These are phyloP conservation scores for Patiria pectinifera DNA, from an alignment of 53 echinoderm and acorn worm species.

Conservation along the genomic window DNA sequence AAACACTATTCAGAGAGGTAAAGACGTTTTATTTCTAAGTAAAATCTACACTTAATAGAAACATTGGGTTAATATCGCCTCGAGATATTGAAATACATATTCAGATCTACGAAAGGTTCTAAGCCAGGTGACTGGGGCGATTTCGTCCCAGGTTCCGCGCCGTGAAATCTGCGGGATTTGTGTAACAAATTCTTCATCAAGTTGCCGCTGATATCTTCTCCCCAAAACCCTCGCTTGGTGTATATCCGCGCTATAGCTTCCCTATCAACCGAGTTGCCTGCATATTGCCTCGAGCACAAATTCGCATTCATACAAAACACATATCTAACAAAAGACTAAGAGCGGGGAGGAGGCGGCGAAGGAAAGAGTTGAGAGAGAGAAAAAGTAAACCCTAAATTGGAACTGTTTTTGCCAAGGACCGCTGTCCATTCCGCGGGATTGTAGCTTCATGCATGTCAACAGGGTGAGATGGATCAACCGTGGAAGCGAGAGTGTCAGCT, in stretches of 20 bases:
- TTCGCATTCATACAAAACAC: neutral
- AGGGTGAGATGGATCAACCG: conserved; percentile 40
- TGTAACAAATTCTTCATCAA: conserved; percentile 43
- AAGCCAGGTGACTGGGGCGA: neutral
- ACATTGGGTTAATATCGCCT: neutral
- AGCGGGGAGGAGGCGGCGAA: neutral
- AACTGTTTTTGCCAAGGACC: conserved; percentile 5
- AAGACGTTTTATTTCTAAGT: neutral
- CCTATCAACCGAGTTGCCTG: neutral
- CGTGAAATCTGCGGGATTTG: neutral
- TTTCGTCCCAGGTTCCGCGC: neutral
- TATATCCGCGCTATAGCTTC: neutral
- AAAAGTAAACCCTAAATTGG: neutral
- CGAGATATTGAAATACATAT: conserved; percentile 6
- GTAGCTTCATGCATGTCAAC: conserved; percentile 40
- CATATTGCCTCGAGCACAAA: neutral
- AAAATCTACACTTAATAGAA: neutral
- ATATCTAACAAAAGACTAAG: too few species aligned
- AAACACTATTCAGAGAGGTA: neutral
- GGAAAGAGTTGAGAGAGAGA: neutral
- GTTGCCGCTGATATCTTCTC: neutral
- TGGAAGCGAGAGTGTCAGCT: conserved; percentile 21
- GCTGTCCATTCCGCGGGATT: conserved; percentile 5
- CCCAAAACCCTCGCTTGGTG: neutral
- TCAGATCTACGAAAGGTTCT: neutral